phyloP scores from a whole-genome alignment of 2,113 vertebrate genomes.

The Balaenoptera acutorostrata region DNA sequence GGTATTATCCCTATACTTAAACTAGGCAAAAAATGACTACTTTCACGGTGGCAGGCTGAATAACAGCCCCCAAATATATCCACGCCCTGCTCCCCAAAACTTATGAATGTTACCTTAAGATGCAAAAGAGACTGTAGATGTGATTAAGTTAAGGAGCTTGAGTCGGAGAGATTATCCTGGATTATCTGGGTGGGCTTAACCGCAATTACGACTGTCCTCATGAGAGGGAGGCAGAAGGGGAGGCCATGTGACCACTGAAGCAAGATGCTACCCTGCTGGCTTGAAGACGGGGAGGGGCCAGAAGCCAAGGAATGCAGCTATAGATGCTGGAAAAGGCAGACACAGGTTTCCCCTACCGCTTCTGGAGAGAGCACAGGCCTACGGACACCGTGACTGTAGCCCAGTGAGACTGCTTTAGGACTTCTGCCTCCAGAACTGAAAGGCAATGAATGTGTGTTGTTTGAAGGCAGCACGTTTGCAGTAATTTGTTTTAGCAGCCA shows the following conservation, averaged over 20 bases:
- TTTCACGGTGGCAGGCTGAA: background rate
- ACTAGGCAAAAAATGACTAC: background rate
- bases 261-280: background rate
- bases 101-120: too few relatives aligned
- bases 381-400: accelerated
- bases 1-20: accelerated
- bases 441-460: accelerated
- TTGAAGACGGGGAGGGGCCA: background rate
- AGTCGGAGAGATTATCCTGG: accelerated
- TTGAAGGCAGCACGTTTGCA: background rate
- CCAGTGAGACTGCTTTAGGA: accelerated
- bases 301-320: background rate
- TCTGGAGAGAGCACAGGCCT: background rate
- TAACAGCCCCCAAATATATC: background rate
- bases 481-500: background rate
- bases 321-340: too few relatives aligned
- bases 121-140: background rate
- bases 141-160: too few relatives aligned
- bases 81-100: background rate
- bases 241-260: accelerated
- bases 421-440: background rate
- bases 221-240: background rate
- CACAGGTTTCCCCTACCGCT: too few relatives aligned
- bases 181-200: background rate
- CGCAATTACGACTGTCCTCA: background rate